Evolutionary conservation across 2,113 vertebrate species (phyloP).

Genomic region (Polypterus bichir): DNA sequence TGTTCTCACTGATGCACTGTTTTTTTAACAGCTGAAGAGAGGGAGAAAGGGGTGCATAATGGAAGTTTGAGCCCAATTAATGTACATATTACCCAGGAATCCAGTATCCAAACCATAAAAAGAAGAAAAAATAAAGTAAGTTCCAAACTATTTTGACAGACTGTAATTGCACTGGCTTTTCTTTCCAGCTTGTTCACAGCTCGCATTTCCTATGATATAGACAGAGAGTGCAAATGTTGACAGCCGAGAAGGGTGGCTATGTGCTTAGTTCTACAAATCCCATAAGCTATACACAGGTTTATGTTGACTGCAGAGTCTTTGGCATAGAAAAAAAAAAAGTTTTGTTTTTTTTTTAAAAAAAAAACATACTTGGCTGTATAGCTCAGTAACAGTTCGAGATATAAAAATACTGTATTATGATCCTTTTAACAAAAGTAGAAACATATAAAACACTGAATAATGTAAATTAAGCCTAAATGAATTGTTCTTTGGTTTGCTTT

Average conservation of each 20-base stretch:
- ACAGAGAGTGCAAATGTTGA: conserved; percentile 17
- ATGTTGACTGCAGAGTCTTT: conserved; percentile 35
- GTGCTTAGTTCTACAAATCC: conserved; percentile 43
- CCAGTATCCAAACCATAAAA: conserved; percentile 38
- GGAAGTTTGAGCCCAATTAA: conserved; percentile 23
- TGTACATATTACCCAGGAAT: conserved; percentile 34
- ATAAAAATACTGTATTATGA: conserved; percentile 39
- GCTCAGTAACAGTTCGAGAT: conserved; percentile 33
- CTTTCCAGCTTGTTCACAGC: conserved; percentile 28
- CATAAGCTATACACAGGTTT: conserved; percentile 44
- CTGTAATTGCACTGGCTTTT: conserved; percentile 41
- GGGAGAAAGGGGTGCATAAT: conserved; percentile 6
- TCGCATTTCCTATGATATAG: conserved; percentile 8
- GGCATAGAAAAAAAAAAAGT: conserved; percentile 29
- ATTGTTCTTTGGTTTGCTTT: too few relatives aligned
- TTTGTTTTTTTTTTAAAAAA: conserved; percentile 27
- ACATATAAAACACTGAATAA: too few relatives aligned
- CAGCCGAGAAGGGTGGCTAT: conserved; percentile 42
- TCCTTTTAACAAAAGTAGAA: conserved; percentile 19
- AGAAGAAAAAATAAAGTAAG: conserved; percentile 11
- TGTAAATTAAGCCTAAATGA: too few relatives aligned
- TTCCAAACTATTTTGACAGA: conserved; percentile 35
- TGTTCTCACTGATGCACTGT: too few relatives aligned
- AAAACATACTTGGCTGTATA: conserved; percentile 45
- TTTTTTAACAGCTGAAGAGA: too few relatives aligned